Evolutionary conservation across 2,797 vertebrate genomes (phyloP).

Genomic region (Sciaenops ocellatus): DNA sequence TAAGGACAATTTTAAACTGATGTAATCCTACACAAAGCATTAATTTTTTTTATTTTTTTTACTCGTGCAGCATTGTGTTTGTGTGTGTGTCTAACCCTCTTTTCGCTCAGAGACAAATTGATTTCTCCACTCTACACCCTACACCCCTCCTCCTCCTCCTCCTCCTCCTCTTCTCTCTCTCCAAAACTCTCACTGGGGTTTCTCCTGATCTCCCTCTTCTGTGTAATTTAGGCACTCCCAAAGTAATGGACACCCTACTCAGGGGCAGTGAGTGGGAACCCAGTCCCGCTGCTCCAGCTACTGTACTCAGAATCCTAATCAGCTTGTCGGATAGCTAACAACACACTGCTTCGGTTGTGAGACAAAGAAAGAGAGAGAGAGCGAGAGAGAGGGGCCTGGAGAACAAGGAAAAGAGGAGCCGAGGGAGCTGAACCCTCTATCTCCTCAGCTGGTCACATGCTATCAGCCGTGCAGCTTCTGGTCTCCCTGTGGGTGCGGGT

Average conservation of each 20-base stretch:
- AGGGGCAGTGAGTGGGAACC: slow-evolving; percentile 57
- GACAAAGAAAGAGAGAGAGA: slow-evolving; percentile 6
- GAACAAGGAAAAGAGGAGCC: slow-evolving; percentile 10
- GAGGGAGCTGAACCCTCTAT: slow-evolving; percentile 18
- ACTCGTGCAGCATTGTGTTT: slow-evolving; percentile 13
- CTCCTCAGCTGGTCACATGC: slow-evolving; percentile 34
- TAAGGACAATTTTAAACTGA: slow-evolving; percentile 23
- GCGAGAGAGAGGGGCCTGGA: background rate
- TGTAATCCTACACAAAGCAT: slow-evolving; percentile 12
- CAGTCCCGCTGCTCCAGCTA: slow-evolving; percentile 42
- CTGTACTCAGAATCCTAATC: slow-evolving; percentile 58
- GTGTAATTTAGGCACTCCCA: slow-evolving; percentile 70
- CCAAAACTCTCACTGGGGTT: slow-evolving; percentile 53
- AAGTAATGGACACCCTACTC: slow-evolving; percentile 75
- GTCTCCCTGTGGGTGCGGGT: slow-evolving; percentile 34
- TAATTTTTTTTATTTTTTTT: background rate
- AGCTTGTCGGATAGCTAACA: slow-evolving; percentile 33
- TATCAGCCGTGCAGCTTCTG: slow-evolving; percentile 26
- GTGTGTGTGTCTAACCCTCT: slow-evolving; percentile 29
- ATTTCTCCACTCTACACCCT: slow-evolving; percentile 46
- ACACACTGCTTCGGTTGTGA: slow-evolving; percentile 19
- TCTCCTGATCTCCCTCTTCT: slow-evolving; percentile 58
- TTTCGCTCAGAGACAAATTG: slow-evolving; percentile 45
- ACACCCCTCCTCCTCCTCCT: background rate
- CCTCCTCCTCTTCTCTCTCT: background rate